Conservation (phyloP, 2,888 invertebrate genomes). For the Brachyopa scutellaris region DNA sequence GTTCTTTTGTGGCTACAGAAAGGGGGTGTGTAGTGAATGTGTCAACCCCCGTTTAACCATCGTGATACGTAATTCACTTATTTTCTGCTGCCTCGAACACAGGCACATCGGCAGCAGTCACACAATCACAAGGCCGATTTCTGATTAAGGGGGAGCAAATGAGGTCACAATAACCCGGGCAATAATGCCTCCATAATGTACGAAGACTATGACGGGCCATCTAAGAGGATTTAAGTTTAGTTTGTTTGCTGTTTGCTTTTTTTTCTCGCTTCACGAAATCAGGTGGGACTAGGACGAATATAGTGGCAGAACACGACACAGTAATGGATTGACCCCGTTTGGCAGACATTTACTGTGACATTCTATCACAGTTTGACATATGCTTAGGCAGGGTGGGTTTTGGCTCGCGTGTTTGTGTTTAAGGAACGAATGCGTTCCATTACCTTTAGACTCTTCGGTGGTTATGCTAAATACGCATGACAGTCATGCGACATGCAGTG, state of each 20-base stretch:
- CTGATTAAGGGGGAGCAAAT: constrained; percentile 24
- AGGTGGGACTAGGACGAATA: constrained; percentile 10
- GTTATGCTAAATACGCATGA: constrained; percentile 15
- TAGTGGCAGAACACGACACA: neutral
- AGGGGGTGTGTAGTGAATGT: constrained; percentile 10
- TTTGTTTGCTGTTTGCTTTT: neutral
- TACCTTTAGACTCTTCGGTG: neutral
- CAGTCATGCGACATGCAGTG: constrained; percentile 19
- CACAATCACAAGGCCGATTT: too few species aligned
- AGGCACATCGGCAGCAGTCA: constrained; percentile 4
- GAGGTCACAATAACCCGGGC: constrained; percentile 44
- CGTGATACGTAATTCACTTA: constrained; percentile 40
- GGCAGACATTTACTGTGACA: constrained; percentile 25
- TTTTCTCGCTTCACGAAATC: neutral
- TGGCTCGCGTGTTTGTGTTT: constrained; percentile 28
- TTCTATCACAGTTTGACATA: constrained; percentile 49
- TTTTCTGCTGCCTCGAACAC: constrained; percentile 38
- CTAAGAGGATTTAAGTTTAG: neutral
- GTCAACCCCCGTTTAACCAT: constrained; percentile 42
- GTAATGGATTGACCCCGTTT: constrained; percentile 40
- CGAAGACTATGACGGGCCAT: neutral
- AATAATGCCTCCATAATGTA: constrained; percentile 49
- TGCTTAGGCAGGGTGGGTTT: constrained; percentile 11
- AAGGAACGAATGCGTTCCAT: constrained; percentile 18
- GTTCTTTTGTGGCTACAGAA: neutral